Conservation (phyloP, 2,888 invertebrate species). For the Eupsilia transversa region DNA sequence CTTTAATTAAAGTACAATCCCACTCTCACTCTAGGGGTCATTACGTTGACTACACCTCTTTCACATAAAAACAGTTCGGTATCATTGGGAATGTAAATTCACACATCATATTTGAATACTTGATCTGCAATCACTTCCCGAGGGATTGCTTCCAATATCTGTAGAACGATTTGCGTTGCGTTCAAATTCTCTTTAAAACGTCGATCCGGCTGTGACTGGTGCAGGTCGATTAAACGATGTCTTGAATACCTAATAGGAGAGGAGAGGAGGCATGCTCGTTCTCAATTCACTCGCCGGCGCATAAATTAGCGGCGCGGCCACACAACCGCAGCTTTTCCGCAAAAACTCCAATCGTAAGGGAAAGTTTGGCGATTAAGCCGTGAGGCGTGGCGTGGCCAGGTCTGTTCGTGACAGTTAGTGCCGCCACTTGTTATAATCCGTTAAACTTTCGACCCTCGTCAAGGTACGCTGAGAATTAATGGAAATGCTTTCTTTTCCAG, state of each 20-base stretch:
- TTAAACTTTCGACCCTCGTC: conserved; percentile 90
- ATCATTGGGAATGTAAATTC: conserved; percentile 68
- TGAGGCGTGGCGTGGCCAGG: conserved; percentile 88
- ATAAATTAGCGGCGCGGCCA: conserved; percentile 87
- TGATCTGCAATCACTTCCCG: conserved; percentile 74
- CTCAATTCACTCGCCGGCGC: conserved; percentile 82
- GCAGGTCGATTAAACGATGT: conserved; percentile 87
- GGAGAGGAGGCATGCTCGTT: conserved; percentile 80
- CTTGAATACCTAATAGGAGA: conserved; percentile 88
- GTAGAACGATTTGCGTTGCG: conserved; percentile 76
- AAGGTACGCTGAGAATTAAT: conserved; percentile 88
- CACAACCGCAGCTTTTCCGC: conserved; percentile 84
- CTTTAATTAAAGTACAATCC: conserved; percentile 30
- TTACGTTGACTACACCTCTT: conserved; percentile 22
- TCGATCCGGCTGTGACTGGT: conserved; percentile 74
- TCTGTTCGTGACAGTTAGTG: conserved; percentile 89
- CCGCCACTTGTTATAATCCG: conserved; percentile 90
- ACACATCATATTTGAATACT: conserved; percentile 71
- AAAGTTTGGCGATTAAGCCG: conserved; percentile 90
- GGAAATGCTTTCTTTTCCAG: conserved; percentile 83
- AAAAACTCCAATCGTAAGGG: conserved; percentile 89
- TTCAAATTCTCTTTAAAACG: conserved; percentile 81
- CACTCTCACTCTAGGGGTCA: conserved; percentile 12
- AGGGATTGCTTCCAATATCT: conserved; percentile 78
- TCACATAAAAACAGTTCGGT: conserved; percentile 62